phyloP scores from a whole-genome alignment of 2,797 vertebrate genomes.

The Tolypeutes matacus region DNA sequence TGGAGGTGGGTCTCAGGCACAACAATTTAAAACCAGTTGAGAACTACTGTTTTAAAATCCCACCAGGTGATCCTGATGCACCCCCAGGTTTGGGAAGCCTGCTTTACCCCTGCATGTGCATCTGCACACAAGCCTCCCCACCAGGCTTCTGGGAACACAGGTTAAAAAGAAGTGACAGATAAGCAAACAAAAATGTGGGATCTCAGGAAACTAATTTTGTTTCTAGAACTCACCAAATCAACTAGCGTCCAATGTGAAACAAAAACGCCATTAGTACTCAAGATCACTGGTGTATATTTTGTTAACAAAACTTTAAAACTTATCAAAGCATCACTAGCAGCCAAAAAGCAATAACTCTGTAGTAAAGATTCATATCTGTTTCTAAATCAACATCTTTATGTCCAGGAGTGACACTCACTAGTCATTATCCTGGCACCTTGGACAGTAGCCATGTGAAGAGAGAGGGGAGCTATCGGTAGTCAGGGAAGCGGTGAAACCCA shows the following conservation, averaged over 20 bases:
- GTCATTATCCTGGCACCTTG: conserved; percentile 25
- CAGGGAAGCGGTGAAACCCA: not conserved
- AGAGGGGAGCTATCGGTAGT: not conserved
- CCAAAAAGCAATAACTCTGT: conserved; percentile 48
- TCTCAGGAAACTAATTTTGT: conserved; percentile 65
- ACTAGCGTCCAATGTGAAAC: conserved; percentile 31
- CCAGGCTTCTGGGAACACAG: not conserved
- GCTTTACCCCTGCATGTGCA: not conserved
- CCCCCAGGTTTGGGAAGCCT: not conserved
- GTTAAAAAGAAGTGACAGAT: conserved; percentile 4
- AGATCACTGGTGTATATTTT: conserved; percentile 62
- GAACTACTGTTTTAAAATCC: conserved; percentile 31
- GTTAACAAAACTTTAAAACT: conserved; percentile 67
- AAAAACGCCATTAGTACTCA: conserved; percentile 54
- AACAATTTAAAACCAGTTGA: not conserved
- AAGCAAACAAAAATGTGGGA: conserved; percentile 51
- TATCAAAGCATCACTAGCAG: conserved; percentile 69
- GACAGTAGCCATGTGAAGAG: conserved; percentile 19
- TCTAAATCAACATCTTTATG: conserved; percentile 61
- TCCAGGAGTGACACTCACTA: conserved; percentile 20
- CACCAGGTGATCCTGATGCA: not conserved
- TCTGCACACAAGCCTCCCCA: not conserved
- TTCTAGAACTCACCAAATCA: conserved; percentile 63
- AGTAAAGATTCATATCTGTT: conserved; percentile 70
- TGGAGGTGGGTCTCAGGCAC: not conserved